These are phyloP conservation scores for Mormyrus hasselquistii DNA, from an alignment of 2,797 vertebrate species.

Conservation along the genomic window DNA sequence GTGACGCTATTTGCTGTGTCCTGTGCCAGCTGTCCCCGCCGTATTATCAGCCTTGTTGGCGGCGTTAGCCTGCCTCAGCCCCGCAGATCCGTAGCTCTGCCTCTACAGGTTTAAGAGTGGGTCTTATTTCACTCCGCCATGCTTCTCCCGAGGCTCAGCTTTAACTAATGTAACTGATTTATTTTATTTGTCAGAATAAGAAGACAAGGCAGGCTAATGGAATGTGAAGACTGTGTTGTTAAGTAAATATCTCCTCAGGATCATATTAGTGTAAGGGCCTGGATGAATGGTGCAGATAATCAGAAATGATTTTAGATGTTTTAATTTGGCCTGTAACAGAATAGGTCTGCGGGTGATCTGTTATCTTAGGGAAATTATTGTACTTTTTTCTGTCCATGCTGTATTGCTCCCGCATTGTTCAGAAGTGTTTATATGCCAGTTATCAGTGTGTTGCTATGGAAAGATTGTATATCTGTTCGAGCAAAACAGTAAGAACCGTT, in stretches of 20 bases:
- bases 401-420: constrained; percentile 39
- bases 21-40: not conserved
- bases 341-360: not conserved
- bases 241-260: constrained; percentile 12
- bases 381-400: not conserved
- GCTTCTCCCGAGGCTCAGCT: not conserved
- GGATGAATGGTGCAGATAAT: constrained; percentile 4
- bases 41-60: not conserved
- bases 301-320: not conserved
- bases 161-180: not conserved
- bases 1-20: not conserved
- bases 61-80: not conserved
- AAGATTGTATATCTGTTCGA: constrained; percentile 32
- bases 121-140: not conserved
- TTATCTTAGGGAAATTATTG: constrained; percentile 43
- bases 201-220: not conserved
- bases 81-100: not conserved
- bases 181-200: not conserved
- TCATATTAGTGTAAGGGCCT: constrained; percentile 12
- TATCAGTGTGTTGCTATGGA: constrained; percentile 31
- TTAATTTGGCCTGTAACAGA: not conserved
- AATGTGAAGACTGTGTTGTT: constrained; percentile 5
- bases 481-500: constrained; percentile 16
- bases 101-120: not conserved
- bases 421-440: not conserved